Conservation (phyloP, 2,888 invertebrate species). For the Trissoscelio sp. region DNA sequence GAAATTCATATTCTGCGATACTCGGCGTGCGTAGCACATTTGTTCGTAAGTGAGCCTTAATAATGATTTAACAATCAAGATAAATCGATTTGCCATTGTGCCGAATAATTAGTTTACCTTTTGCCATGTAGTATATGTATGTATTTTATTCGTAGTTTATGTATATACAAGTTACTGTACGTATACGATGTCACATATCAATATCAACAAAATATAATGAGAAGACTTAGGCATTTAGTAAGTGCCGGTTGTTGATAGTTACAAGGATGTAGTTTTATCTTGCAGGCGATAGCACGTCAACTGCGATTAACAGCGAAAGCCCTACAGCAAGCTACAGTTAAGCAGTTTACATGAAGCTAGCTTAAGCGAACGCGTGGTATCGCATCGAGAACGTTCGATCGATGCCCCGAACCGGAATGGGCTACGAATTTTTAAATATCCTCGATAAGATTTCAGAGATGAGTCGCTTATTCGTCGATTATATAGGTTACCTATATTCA, state of each 20-base stretch:
- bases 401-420: constrained; percentile 22
- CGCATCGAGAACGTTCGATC: constrained; percentile 43
- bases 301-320: constrained; percentile 60
- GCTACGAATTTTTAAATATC: constrained; percentile 2
- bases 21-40: constrained; percentile 17
- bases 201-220: background rate
- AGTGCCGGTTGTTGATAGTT: constrained; percentile 39
- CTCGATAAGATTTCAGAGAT: background rate
- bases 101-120: constrained; percentile 47
- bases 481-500: constrained; percentile 2
- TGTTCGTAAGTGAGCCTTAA: constrained; percentile 13
- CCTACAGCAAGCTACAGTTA: constrained; percentile 51
- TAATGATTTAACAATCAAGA: constrained; percentile 45
- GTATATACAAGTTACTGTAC: too few species aligned
- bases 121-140: constrained; percentile 61
- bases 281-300: constrained; percentile 42
- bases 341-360: constrained; percentile 60
- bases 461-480: background rate
- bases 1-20: constrained; percentile 28
- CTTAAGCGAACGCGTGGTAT: constrained; percentile 47
- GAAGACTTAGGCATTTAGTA: too few species aligned
- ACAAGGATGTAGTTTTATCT: constrained; percentile 56
- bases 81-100: constrained; percentile 47
- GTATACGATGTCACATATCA: too few species aligned
- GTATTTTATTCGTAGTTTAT: too few species aligned